Evolutionary conservation across 92 coral and sea anemone species (phyloP), one percentile per base, ranked within the genome.

Genomic region (Plumapathes pennacea): DNA sequence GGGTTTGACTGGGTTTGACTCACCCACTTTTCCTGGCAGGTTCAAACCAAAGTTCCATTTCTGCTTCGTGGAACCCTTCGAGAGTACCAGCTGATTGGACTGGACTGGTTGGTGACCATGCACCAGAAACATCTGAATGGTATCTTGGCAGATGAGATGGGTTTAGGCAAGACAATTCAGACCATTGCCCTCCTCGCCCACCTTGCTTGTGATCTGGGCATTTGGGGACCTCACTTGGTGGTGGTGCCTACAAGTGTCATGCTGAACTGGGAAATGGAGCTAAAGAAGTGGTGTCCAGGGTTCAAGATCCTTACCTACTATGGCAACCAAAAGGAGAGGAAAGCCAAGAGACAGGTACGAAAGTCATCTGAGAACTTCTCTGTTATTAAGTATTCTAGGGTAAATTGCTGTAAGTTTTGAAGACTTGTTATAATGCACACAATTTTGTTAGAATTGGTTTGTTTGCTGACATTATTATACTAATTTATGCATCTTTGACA

Each of bases 91-190:
- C 40, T 87, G 43, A 90, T 90, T 75, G 97, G 97, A 44, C 54
- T 90, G 7, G 97, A 90, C 70, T 90, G 97, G 97, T 52, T 90
- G 40, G 96, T 87, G 19, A 90, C 97, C 57, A 90, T 90, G 97
- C 90, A 87, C 43, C 95, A 81, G 64, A 90, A 87, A 41, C 77
- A 88, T 32, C 66, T 90, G 34, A 90, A 90, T 83, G 97, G 97
- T 32, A 90, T 90, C 49, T 74, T 90, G 43, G 97, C 97, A 53
- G 97, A 90, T 43, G 97, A 90, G 64, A 90, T 90, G 97, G 97
- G 97, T 24, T 74, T 90, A 10, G 97, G 97, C 5, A 90, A 90
- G 55, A 90, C 97, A 2, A 90, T 90, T 51, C 95, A 87, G 86
- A 90, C 97, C 29, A 90, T 90, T 25, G 82, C 97, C 15, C 69